Percentiles rank a stretch among this genome's conserved stretches.
Evolutionary conservation across 2,888 invertebrate genomes (phyloP).

Genomic region (Mactromeris polynyma): DNA sequence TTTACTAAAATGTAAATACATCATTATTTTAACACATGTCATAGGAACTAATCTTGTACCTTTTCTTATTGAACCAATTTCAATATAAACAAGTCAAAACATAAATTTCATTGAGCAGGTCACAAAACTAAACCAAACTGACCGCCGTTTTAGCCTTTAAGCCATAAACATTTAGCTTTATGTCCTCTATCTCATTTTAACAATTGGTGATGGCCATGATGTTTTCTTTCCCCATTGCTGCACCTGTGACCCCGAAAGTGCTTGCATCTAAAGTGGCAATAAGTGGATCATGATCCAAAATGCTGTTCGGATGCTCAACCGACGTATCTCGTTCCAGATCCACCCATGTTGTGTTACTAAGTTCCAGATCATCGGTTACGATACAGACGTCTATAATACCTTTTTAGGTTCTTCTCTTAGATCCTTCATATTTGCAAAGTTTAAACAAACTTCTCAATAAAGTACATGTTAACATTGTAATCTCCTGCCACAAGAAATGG

Average conservation of each 20-base stretch:
- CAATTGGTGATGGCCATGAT: conserved; percentile 34
- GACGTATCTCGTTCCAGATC: conserved; percentile 43
- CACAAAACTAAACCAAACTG: too few relatives aligned
- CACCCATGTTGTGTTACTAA: conserved; percentile 44
- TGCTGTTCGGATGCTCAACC: conserved; percentile 33
- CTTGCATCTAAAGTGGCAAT: conserved; percentile 31
- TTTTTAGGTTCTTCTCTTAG: conserved; percentile 40
- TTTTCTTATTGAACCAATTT: too few relatives aligned
- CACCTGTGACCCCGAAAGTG: conserved; percentile 6
- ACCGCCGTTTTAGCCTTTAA: too few relatives aligned
- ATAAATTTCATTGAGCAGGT: too few relatives aligned
- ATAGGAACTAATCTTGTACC: too few relatives aligned
- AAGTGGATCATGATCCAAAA: conserved; percentile 59
- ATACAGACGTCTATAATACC: conserved; percentile 56
- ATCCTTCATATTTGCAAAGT: conserved; percentile 52
- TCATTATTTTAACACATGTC: too few relatives aligned
- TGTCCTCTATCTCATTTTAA: conserved; percentile 17
- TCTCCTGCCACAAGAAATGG: conserved; percentile 60
- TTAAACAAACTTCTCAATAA: conserved; percentile 49
- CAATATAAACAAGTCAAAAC: too few relatives aligned
- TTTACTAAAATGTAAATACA: too few relatives aligned
- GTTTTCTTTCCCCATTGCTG: conserved; percentile 34
- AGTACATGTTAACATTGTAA: conserved; percentile 53
- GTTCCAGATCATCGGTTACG: conserved; percentile 47
- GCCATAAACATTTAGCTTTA: too few relatives aligned